These are phyloP conservation scores for Poeciliopsis gracilis DNA, from an alignment of 2,797 vertebrate genomes.

Conservation along the genomic window DNA sequence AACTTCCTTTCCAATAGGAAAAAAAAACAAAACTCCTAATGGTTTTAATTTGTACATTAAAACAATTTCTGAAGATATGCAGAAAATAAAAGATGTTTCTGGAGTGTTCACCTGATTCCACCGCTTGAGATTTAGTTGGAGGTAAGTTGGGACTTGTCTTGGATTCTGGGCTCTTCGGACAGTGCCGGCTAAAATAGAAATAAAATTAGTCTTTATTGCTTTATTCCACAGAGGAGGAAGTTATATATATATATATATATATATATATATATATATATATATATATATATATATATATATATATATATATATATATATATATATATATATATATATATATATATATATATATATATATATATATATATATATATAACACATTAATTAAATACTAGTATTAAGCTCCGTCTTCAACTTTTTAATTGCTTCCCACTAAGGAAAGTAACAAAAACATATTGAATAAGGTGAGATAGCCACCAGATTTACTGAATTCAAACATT, in stretches of 20 bases:
- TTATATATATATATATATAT: neutral
- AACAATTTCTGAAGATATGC: neutral
- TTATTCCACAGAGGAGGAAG: too few relatives aligned
- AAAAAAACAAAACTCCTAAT: too few relatives aligned
- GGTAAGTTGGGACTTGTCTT: fast-evolving
- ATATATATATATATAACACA: neutral
- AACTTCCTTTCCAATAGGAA: too few relatives aligned
- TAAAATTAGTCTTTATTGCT: too few relatives aligned
- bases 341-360: neutral
- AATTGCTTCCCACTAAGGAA: neutral
- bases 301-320: neutral
- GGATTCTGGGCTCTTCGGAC: neutral
- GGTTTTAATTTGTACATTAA: neutral
- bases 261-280: neutral
- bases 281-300: neutral
- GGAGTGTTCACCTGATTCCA: neutral
- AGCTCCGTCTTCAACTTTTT: neutral
- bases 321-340: neutral
- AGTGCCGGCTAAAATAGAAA: neutral
- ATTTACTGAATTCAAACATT: neutral
- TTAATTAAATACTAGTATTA: neutral
- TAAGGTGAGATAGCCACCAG: neutral
- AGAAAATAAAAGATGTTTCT: neutral
- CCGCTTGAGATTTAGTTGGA: neutral
- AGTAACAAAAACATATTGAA: neutral